phyloP scores from a whole-genome alignment of 2,113 vertebrate species.

The Hippocampus guttulatus region DNA sequence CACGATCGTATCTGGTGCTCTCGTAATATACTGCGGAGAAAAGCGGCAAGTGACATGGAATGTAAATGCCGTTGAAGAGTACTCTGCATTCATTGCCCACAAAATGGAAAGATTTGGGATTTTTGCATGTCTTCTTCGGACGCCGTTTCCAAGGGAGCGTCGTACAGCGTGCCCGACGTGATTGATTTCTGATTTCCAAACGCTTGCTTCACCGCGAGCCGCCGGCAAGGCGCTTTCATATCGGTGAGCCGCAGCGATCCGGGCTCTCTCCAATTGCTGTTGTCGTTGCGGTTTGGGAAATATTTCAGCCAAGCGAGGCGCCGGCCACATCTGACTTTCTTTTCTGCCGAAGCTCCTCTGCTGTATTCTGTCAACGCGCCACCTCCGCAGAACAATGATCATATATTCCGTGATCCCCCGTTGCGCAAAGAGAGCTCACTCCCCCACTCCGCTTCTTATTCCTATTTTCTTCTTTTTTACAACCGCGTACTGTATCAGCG shows the following conservation, averaged over 20 bases:
- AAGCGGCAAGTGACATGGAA: constrained; percentile 9
- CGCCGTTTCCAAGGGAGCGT: constrained; percentile 20
- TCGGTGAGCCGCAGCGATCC: constrained; percentile 22
- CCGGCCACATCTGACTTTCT: constrained; percentile 33
- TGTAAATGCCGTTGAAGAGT: background rate
- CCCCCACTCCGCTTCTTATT: constrained; percentile 28
- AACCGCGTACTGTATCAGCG: constrained; percentile 68
- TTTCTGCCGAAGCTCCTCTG: constrained; percentile 13
- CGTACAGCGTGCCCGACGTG: background rate
- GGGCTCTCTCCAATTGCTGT: constrained; percentile 25
- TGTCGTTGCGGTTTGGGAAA: constrained; percentile 22
- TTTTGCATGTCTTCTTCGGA: constrained; percentile 44
- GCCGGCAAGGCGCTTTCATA: constrained; percentile 15
- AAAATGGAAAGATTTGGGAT: constrained; percentile 28
- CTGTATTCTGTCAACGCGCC: constrained; percentile 27
- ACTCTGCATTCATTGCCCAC: constrained; percentile 14
- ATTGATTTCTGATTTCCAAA: background rate
- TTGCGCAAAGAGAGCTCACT: constrained; percentile 38
- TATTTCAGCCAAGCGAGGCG: constrained; percentile 22
- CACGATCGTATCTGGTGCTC: no score
- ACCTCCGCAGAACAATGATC: constrained; percentile 55
- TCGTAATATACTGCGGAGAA: background rate
- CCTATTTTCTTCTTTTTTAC: constrained; percentile 40
- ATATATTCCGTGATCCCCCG: constrained; percentile 46
- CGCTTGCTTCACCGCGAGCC: background rate